Evolutionary conservation across 2,888 invertebrate genomes (phyloP).

Genomic region (Lepetodrilus schrolli): DNA sequence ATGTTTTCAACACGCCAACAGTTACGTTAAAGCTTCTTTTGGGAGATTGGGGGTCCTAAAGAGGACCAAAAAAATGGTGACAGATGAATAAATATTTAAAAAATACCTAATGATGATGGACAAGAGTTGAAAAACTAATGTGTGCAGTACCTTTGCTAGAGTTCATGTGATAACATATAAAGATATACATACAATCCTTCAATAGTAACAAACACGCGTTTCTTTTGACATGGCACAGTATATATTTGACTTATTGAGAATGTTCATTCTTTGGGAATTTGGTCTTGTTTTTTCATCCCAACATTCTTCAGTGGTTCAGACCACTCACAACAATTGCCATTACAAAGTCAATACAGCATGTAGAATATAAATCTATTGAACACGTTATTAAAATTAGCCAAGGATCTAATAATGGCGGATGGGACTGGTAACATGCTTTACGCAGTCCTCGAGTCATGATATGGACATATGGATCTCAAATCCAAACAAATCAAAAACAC

Average conservation of each 20-base stretch:
- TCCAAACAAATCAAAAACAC: no score
- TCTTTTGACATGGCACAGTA: not conserved
- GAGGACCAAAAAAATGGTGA: constrained; percentile 64
- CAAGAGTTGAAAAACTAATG: not conserved
- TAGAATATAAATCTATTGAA: no score
- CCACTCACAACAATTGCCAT: no score
- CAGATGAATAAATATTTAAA: constrained; percentile 28
- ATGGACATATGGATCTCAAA: no score
- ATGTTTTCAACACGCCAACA: constrained; percentile 6
- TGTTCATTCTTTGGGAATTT: no score
- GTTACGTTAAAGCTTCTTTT: constrained; percentile 52
- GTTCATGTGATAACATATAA: constrained; percentile 26
- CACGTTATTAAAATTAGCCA: no score
- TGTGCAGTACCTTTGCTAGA: constrained; percentile 22
- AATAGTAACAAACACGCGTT: not conserved
- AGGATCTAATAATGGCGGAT: no score
- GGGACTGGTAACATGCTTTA: no score
- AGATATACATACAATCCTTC: not conserved
- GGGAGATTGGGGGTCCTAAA: constrained; percentile 69
- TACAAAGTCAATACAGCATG: no score
- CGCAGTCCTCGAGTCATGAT: no score
- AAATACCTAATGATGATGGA: not conserved
- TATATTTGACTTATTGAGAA: not conserved
- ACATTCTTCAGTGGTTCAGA: no score
- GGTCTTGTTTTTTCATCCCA: no score